Percentiles rank a stretch among this genome's conserved stretches.
Evolutionary conservation across 2,888 invertebrate genomes (phyloP).

Genomic region (Drosophila mettleri): DNA sequence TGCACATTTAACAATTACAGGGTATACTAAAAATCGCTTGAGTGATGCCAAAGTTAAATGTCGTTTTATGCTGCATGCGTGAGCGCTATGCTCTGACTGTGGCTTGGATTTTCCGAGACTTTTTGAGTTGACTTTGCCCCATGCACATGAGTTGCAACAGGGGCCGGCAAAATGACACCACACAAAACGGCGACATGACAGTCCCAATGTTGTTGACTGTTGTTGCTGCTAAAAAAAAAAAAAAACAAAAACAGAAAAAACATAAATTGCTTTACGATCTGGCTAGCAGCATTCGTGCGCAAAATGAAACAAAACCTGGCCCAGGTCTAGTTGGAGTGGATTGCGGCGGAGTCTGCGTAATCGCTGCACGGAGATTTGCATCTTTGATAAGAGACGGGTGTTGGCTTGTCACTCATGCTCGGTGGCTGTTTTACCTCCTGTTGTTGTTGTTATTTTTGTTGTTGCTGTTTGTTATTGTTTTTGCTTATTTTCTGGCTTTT

Average conservation of each 20-base stretch:
- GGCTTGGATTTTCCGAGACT: conserved; percentile 34
- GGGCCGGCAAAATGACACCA: conserved; percentile 47
- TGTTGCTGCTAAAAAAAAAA: conserved; percentile 33
- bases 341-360: conserved; percentile 19
- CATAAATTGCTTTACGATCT: conserved; percentile 44
- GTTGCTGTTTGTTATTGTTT: conserved; percentile 27
- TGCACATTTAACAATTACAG: neutral
- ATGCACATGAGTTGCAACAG: conserved; percentile 63
- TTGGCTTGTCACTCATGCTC: conserved; percentile 64
- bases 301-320: conserved; percentile 19
- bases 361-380: conserved; percentile 29
- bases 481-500: conserved; percentile 57
- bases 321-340: conserved; percentile 4
- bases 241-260: conserved; percentile 44
- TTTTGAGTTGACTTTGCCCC: conserved; percentile 51
- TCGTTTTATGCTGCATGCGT: conserved; percentile 31
- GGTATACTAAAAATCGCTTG: conserved; percentile 25
- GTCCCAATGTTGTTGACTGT: conserved; percentile 31
- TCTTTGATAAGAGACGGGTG: conserved; percentile 58
- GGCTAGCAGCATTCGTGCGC: conserved; percentile 23
- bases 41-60: conserved; percentile 39
- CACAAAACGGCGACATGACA: conserved; percentile 52
- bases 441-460: conserved; percentile 18
- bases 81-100: conserved; percentile 4
- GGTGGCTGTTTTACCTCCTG: conserved; percentile 18